Conservation (phyloP, 2,113 vertebrate species). For the Oreochromis spilurus region DNA sequence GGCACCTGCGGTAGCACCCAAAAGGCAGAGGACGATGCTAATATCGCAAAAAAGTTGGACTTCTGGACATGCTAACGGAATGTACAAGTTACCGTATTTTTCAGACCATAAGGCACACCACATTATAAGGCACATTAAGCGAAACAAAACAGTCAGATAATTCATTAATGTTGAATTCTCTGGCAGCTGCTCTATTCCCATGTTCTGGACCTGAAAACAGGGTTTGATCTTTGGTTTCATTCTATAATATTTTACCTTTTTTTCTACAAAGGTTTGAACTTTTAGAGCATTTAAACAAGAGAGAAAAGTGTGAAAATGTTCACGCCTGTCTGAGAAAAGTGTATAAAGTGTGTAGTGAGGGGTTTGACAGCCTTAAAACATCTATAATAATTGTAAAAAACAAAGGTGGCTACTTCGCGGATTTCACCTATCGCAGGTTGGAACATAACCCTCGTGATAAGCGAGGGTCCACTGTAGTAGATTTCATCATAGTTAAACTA, state of each 20-base stretch:
- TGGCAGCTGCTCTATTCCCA: no score
- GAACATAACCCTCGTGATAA: neutral
- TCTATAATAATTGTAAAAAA: neutral
- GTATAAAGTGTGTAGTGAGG: neutral
- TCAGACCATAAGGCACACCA: no score
- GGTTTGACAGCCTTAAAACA: neutral
- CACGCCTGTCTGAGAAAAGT: neutral
- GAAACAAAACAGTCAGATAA: no score
- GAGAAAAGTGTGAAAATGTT: neutral
- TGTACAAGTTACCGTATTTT: no score
- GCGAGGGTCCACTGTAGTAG: neutral
- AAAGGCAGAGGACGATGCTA: no score
- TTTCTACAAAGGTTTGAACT: neutral
- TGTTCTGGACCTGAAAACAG: no score
- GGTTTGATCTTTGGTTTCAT: neutral
- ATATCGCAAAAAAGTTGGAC: no score
- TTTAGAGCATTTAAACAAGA: neutral
- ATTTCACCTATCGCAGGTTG: neutral
- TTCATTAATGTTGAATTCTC: no score
- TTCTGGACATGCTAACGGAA: no score
- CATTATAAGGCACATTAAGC: no score
- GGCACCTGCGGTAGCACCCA: no score
- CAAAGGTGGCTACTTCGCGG: accelerated
- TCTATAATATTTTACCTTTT: neutral
- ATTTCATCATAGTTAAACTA: neutral